Evolutionary conservation across 2,888 invertebrate genomes (phyloP), one percentile per base, ranked within the genome.

Genomic region (Drosophila emarginata): DNA sequence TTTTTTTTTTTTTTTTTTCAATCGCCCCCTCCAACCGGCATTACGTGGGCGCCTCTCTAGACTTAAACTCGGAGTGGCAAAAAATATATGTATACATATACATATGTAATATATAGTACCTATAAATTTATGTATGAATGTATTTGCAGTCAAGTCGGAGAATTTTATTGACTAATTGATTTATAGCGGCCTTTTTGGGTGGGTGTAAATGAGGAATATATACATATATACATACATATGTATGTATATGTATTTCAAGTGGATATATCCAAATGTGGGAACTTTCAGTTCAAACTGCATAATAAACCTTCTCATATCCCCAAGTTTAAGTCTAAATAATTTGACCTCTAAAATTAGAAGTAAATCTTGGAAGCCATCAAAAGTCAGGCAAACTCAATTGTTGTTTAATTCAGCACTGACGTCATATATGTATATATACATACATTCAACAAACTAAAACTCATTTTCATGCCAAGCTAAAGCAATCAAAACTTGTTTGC

Each of bases 401-500:
- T 87, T 74, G 79, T 74, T 83, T 74, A 76, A 83, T 76, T 82
- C 68, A 58, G 37, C 6, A 50, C 74, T 83, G 82, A 85, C 82
- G 82, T 83, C 87, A 83, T 67, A 84, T 54, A 26, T 26, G 64
- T 60, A 45, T 77, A 68, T 53, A 64, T 67, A 68, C 61, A 67
- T 58, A 61, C 74, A 51, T 60, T 4, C 39, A 61, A 57, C 9
- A 37, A 66, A 32, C 36, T 36, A 57, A 61, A 61, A 64, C 67
- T 72, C 66, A 78, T 72, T 73, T 75, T 75, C 60, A 67, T 69
- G 68, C 70, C 60, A 72, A 73, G 50, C 78, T 45, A 64, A 54
- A 68, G 66, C 85, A 87, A 84, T 84, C 81, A 83, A 87, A 82
- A 82, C 87, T 82, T 84, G 81, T 81, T 82, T 81, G 87, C 67